phyloP scores from a whole-genome alignment of 2,797 vertebrate species.

The Malacoctenus gilli region DNA sequence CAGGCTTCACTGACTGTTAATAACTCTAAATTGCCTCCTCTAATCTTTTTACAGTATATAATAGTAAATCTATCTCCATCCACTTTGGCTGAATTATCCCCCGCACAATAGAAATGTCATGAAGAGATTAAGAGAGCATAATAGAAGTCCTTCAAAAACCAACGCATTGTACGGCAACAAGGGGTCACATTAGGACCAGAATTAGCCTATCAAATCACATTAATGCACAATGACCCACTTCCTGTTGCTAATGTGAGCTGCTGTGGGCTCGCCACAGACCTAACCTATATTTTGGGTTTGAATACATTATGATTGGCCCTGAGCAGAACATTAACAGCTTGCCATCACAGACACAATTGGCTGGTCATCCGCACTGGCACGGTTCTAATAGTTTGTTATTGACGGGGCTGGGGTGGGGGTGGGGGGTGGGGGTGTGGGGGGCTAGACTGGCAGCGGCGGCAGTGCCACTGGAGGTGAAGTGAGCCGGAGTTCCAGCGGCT shows the following conservation, averaged over 20 bases:
- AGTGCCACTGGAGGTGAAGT: slow-evolving; percentile 46
- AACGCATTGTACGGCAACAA: neutral
- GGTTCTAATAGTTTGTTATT: slow-evolving; percentile 69
- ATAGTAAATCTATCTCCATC: neutral
- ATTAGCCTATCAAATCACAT: slow-evolving; percentile 61
- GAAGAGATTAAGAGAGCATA: slow-evolving; percentile 14
- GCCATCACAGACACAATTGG: slow-evolving; percentile 63
- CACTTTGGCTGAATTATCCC: neutral
- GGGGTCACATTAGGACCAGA: slow-evolving; percentile 31
- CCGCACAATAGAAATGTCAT: neutral
- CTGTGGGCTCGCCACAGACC: slow-evolving; percentile 52
- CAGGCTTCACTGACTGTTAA: slow-evolving; percentile 35
- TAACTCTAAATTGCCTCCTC: slow-evolving; percentile 36
- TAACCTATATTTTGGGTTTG: slow-evolving; percentile 71
- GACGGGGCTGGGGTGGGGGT: slow-evolving; percentile 52
- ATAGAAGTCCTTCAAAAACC: slow-evolving; percentile 12
- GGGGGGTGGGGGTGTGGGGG: too few relatives aligned
- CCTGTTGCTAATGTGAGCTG: slow-evolving; percentile 57
- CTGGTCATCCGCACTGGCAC: slow-evolving; percentile 50
- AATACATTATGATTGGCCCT: slow-evolving; percentile 65
- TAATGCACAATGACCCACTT: slow-evolving; percentile 65
- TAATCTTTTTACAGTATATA: slow-evolving; percentile 37
- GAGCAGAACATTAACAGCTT: slow-evolving; percentile 64
- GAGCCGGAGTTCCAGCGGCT: slow-evolving; percentile 47
- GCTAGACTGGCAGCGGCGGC: slow-evolving; percentile 32